Evolutionary conservation across 2,888 invertebrate genomes (phyloP).

Genomic region (Glyphotaelius pellucidus): DNA sequence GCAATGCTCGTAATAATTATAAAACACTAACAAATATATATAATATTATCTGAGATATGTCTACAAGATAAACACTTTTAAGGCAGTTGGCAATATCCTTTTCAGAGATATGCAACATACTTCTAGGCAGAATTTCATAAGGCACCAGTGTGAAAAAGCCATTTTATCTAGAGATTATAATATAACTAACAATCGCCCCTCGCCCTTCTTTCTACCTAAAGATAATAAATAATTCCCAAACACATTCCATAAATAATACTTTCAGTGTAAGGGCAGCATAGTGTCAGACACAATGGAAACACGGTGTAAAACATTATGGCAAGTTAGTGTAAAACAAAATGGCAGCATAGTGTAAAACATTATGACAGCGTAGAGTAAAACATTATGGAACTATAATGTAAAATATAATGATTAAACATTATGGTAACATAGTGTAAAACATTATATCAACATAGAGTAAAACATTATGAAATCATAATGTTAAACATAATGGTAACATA

Average conservation of each 20-base stretch:
- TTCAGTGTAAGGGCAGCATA: background rate
- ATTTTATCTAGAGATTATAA: constrained; percentile 53
- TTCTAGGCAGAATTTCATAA: constrained; percentile 57
- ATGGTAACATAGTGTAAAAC: background rate
- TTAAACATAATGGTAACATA: background rate
- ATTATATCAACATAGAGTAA: background rate
- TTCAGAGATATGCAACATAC: background rate
- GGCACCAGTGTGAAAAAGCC: constrained; percentile 66
- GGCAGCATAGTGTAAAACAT: background rate
- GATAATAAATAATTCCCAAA: constrained; percentile 18
- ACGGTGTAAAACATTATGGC: background rate
- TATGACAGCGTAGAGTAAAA: background rate
- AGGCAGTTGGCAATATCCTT: constrained; percentile 31
- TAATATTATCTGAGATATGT: constrained; percentile 29
- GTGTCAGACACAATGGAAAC: background rate
- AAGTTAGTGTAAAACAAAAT: background rate
- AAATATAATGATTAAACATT: background rate
- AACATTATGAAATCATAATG: background rate
- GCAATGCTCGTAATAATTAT: background rate
- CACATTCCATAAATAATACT: background rate
- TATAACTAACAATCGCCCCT: background rate
- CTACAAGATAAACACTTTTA: constrained; percentile 33
- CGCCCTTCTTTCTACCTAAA: background rate
- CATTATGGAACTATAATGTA: background rate
- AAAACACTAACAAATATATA: background rate